Evolutionary conservation across 2,797 vertebrate genomes (phyloP).

Genomic region (Astyanax mexicanus): DNA sequence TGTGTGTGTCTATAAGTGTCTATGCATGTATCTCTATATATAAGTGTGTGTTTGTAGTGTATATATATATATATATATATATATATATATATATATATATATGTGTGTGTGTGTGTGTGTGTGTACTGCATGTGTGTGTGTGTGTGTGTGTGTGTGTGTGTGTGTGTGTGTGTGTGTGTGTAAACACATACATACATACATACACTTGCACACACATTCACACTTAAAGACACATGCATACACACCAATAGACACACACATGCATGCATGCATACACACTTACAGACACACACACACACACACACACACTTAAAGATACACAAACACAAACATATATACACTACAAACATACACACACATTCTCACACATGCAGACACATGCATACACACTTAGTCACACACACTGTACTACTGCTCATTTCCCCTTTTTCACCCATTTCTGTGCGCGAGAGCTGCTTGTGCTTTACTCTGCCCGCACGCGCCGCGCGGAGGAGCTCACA

Average conservation of each 20-base stretch:
- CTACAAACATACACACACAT: constrained; percentile 16
- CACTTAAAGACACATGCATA: neutral
- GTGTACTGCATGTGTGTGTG: too few species aligned
- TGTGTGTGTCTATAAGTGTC: too few species aligned
- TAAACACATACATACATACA: neutral
- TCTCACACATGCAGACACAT: neutral
- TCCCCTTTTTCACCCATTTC: neutral
- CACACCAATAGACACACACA: neutral
- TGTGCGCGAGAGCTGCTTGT: constrained; percentile 13
- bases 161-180: too few species aligned
- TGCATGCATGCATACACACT: constrained; percentile 7
- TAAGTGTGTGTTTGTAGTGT: too few species aligned
- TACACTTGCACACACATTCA: constrained; percentile 13
- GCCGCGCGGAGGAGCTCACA: constrained; percentile 83
- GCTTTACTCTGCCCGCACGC: constrained; percentile 60
- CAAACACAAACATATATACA: too few species aligned
- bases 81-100: too few species aligned
- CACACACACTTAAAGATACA: too few species aligned
- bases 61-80: too few species aligned
- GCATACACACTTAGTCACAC: neutral
- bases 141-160: too few species aligned
- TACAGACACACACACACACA: neutral
- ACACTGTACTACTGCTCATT: neutral
- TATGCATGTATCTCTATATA: too few species aligned
- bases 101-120: constrained; percentile 24